These are phyloP conservation scores for Cyprinodon diabolis DNA, from an alignment of 2,797 vertebrate genomes.

Conservation along the genomic window DNA sequence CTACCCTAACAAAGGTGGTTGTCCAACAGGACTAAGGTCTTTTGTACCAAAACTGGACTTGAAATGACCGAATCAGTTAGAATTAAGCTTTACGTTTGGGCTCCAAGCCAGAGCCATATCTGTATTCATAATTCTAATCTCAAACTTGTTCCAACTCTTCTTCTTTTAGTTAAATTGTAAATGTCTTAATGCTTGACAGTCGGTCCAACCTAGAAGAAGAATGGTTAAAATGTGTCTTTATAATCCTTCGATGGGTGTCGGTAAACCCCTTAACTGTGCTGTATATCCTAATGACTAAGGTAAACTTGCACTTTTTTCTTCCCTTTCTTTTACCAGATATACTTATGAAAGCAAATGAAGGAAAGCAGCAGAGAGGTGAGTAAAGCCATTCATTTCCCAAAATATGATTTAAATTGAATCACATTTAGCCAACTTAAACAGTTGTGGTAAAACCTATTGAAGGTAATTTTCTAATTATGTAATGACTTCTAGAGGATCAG, in stretches of 20 bases:
- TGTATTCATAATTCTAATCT: background rate
- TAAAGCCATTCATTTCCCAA: slow-evolving; percentile 34
- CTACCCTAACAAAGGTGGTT: background rate
- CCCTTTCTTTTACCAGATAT: slow-evolving; percentile 72
- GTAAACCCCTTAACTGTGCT: background rate
- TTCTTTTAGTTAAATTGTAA: background rate
- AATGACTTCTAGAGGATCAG: slow-evolving; percentile 73
- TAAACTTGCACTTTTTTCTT: slow-evolving; percentile 8
- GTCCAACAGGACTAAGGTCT: background rate
- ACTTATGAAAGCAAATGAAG: slow-evolving; percentile 75
- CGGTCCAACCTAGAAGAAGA: background rate
- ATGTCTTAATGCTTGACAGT: background rate
- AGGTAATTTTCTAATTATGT: slow-evolving; percentile 14
- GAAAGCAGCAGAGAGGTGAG: slow-evolving; percentile 82
- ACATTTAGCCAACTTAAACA: slow-evolving; percentile 33
- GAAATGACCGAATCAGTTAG: background rate
- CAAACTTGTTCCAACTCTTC: background rate
- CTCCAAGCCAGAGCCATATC: background rate
- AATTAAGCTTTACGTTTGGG: background rate
- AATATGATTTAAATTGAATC: slow-evolving; percentile 22
- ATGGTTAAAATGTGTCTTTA: background rate
- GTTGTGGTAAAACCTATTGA: slow-evolving; percentile 21
- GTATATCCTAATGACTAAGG: background rate
- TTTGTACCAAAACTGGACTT: background rate
- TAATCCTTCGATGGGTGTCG: background rate